Percentiles rank a stretch among this genome's conserved stretches.
Evolutionary conservation across 2,888 invertebrate species (phyloP).

Genomic region (Octonoba sinensis): DNA sequence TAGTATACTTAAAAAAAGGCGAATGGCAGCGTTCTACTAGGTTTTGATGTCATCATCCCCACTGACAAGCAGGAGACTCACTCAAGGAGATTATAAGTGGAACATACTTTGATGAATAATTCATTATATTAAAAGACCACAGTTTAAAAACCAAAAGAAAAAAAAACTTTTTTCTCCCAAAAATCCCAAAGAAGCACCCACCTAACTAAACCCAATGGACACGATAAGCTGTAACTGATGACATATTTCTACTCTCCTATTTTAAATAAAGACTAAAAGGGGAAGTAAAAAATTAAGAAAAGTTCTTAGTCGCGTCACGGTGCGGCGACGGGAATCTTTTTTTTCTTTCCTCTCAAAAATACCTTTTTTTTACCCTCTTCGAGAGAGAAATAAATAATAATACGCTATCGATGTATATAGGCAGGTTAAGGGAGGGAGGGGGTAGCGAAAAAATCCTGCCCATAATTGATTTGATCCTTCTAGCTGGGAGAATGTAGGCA

Average conservation of each 20-base stretch:
- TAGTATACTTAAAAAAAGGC: too few species aligned
- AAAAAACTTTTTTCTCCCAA: background rate
- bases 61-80: too few species aligned
- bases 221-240: conserved; percentile 54
- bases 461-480: conserved; percentile 60
- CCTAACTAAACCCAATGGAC: conserved; percentile 47
- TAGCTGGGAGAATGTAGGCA: conserved; percentile 22
- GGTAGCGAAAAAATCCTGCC: conserved; percentile 22
- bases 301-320: background rate
- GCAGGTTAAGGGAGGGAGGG: conserved; percentile 3
- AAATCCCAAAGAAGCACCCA: conserved; percentile 17
- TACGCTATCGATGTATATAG: conserved; percentile 28
- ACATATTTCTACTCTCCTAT: conserved; percentile 12
- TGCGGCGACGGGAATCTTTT: conserved; percentile 8
- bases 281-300: background rate
- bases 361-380: conserved; percentile 12
- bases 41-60: too few species aligned
- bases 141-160: conserved; percentile 6
- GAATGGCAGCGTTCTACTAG: too few species aligned
- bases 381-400: conserved; percentile 44
- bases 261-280: background rate
- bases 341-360: conserved; percentile 11
- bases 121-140: conserved; percentile 39
- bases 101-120: conserved; percentile 49
- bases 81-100: conserved; percentile 43